These are phyloP conservation scores for Nomada lathburiana DNA, from an alignment of 2,888 invertebrate genomes.

Conservation along the genomic window DNA sequence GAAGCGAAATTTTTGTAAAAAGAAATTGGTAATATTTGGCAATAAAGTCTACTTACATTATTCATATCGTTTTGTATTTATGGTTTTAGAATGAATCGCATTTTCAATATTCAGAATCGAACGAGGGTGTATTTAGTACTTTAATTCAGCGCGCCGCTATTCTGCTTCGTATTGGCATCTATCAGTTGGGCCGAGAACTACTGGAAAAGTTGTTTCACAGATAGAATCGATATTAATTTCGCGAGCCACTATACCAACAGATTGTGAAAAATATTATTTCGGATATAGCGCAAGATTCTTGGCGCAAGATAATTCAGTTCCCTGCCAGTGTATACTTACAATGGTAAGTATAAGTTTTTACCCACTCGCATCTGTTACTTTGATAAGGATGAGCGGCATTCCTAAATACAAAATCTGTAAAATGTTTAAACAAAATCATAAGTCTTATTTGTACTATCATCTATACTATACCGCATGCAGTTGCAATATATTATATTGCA, in stretches of 20 bases:
- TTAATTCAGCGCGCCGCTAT: not conserved
- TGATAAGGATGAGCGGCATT: too few species aligned
- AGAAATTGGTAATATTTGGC: not conserved
- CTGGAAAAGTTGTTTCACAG: not conserved
- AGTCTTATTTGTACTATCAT: too few species aligned
- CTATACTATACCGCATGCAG: too few species aligned
- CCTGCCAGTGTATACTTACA: not conserved
- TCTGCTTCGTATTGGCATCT: not conserved
- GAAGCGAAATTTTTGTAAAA: not conserved
- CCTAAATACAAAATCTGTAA: too few species aligned
- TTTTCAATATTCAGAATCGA: not conserved
- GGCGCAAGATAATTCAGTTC: slow-evolving; percentile 1
- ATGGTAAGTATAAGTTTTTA: not conserved
- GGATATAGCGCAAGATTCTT: too few species aligned
- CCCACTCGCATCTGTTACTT: not conserved
- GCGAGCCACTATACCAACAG: too few species aligned
- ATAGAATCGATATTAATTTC: too few species aligned
- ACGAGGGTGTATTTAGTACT: not conserved
- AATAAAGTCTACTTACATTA: not conserved
- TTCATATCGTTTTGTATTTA: not conserved
- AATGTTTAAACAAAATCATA: too few species aligned
- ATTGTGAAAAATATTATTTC: too few species aligned
- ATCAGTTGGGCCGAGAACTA: not conserved
- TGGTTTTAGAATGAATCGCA: not conserved
- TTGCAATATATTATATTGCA: too few species aligned